These are phyloP conservation scores for Pelobates fuscus DNA, from an alignment of 2,113 vertebrate species.

Conservation along the genomic window DNA sequence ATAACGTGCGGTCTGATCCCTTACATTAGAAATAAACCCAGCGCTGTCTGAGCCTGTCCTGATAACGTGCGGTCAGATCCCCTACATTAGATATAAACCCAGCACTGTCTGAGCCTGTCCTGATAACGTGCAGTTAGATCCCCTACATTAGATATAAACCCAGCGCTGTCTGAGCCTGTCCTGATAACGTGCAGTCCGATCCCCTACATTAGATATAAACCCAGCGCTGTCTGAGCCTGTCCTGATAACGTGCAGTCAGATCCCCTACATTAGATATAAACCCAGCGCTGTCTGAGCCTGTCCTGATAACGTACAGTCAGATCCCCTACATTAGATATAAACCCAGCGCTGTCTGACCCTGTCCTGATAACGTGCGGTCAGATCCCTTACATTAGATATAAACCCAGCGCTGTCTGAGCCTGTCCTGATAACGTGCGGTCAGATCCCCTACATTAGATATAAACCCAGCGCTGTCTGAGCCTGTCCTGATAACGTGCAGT, in stretches of 20 bases:
- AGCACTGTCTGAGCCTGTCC: too few relatives aligned
- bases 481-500: background rate
- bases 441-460: too few relatives aligned
- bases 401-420: background rate
- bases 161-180: background rate
- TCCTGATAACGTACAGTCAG: background rate
- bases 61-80: background rate
- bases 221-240: background rate
- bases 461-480: background rate
- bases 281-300: background rate
- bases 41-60: background rate
- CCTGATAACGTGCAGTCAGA: background rate
- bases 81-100: too few relatives aligned
- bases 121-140: too few relatives aligned
- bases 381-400: too few relatives aligned
- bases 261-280: too few relatives aligned
- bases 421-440: constrained; percentile 1
- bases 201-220: too few relatives aligned
- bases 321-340: too few relatives aligned
- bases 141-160: too few relatives aligned
- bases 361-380: background rate
- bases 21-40: too few relatives aligned
- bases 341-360: background rate
- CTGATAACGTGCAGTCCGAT: background rate
- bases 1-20: background rate